These are phyloP conservation scores for Nematopogon swammerdamellus DNA, from an alignment of 2,888 invertebrate species.

Conservation along the genomic window DNA sequence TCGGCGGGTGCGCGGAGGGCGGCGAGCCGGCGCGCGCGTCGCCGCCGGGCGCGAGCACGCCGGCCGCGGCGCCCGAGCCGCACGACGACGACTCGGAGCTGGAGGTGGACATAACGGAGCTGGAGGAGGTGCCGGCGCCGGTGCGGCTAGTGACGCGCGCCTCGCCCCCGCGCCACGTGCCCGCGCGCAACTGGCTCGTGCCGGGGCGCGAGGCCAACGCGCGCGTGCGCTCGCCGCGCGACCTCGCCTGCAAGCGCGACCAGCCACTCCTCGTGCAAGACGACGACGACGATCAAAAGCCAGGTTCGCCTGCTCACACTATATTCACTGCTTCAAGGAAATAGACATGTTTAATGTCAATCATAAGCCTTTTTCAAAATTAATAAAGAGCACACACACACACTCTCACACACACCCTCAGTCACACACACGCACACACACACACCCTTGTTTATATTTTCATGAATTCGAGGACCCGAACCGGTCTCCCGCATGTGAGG, in stretches of 20 bases:
- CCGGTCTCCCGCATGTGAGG: too few relatives aligned
- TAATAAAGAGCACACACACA: too few relatives aligned
- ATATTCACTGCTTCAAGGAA: background rate
- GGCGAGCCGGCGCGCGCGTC: constrained; percentile 51
- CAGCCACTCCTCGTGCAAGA: constrained; percentile 15
- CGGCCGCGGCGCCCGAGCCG: constrained; percentile 14
- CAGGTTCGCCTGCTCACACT: constrained; percentile 26
- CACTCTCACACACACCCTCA: too few relatives aligned
- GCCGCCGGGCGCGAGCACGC: constrained; percentile 46
- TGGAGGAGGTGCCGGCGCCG: constrained; percentile 37
- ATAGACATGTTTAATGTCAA: constrained; percentile 1
- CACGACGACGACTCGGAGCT: constrained; percentile 29
- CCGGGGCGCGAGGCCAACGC: constrained; percentile 31
- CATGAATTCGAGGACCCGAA: too few relatives aligned
- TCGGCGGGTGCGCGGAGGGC: constrained; percentile 31
- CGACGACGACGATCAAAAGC: constrained; percentile 42
- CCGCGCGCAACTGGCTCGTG: constrained; percentile 23
- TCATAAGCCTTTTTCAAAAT: too few relatives aligned
- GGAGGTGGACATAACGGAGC: constrained; percentile 47
- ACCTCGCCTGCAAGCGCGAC: background rate
- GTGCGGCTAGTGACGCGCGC: constrained; percentile 33
- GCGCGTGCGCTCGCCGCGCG: constrained; percentile 3
- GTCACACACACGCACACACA: too few relatives aligned
- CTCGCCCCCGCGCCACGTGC: constrained; percentile 46
- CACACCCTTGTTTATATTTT: too few relatives aligned